Conservation (phyloP, 2,113 vertebrate species). For the Platichthys flesus region DNA sequence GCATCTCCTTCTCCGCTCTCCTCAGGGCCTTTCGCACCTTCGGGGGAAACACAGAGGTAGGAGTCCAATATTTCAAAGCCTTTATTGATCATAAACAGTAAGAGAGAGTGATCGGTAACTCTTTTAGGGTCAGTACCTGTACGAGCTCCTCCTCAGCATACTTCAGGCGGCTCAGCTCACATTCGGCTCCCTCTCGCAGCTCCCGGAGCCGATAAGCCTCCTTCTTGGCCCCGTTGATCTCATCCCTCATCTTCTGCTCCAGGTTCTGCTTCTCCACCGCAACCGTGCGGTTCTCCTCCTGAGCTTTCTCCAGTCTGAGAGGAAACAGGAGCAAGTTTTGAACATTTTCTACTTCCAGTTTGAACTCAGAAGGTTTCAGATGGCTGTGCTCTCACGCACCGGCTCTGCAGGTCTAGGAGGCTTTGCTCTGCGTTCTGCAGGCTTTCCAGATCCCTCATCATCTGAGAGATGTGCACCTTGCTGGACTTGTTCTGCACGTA, state of each 20-base stretch:
- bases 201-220: conserved; percentile 92
- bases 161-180: conserved; percentile 94
- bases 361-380: neutral
- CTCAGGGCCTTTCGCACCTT: conserved; percentile 97
- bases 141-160: conserved; percentile 98
- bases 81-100: no score
- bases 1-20: conserved; percentile 96
- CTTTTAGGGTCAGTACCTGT: conserved; percentile 83
- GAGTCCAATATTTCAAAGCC: no score
- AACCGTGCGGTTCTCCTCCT: conserved; percentile 97
- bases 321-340: neutral
- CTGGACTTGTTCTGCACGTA: conserved; percentile 97
- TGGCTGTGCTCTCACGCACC: conserved; percentile 76
- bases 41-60: neutral
- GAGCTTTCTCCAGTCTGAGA: conserved; percentile 93
- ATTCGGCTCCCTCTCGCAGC: conserved; percentile 93
- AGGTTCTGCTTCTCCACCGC: conserved; percentile 98
- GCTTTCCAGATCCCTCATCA: conserved; percentile 99
- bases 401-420: conserved; percentile 93
- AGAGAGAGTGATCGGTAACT: no score
- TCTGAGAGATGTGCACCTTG: conserved; percentile 95
- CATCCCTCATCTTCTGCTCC: conserved; percentile 97
- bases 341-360: neutral
- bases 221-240: conserved; percentile 94
- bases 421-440: conserved; percentile 95